A percentile compares a stretch with the other conserved stretches of the same genome.
These are phyloP conservation scores for Anastrepha obliqua DNA, from an alignment of 1,140 invertebrate genomes.

Conservation along the genomic window DNA sequence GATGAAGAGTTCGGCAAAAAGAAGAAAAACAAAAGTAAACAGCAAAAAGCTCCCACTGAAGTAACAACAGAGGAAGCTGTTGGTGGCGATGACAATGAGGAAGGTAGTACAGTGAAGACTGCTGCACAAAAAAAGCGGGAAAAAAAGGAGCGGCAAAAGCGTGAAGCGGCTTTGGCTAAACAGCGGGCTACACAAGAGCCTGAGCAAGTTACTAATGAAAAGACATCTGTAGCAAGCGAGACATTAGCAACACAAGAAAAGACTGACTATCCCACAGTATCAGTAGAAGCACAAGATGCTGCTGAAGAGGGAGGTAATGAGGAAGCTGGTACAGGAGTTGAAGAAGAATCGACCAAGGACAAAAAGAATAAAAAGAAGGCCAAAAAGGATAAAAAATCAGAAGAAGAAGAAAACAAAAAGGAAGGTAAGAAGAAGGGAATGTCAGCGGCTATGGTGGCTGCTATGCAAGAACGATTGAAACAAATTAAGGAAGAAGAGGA, in stretches of 20 bases:
- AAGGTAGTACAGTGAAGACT: conserved; percentile 83
- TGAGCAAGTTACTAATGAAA: conserved; percentile 70
- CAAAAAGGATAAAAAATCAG: conserved; percentile 77
- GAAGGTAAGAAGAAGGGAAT: conserved; percentile 79
- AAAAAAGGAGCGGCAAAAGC: conserved; percentile 89
- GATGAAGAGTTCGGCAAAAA: conserved; percentile 75
- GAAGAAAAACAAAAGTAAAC: conserved; percentile 75
- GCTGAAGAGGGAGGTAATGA: conserved; percentile 71
- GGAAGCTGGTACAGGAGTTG: conserved; percentile 73
- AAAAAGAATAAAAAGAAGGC: conserved; percentile 79
- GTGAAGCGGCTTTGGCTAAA: conserved; percentile 76
- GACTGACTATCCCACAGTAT: conserved; percentile 68
- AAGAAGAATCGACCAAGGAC: conserved; percentile 69
- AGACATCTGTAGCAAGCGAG: conserved; percentile 62
- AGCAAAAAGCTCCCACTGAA: conserved; percentile 68
- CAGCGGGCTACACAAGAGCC: conserved; percentile 76
- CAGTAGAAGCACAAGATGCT: conserved; percentile 66
- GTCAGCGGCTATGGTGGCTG: conserved; percentile 85
- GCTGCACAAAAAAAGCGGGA: conserved; percentile 91
- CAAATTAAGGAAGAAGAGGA: conserved; percentile 95
- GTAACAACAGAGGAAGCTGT: conserved; percentile 75
- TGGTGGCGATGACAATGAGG: conserved; percentile 77
- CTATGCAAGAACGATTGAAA: conserved; percentile 92
- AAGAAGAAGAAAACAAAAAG: conserved; percentile 78
- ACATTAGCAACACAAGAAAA: conserved; percentile 66